Conservation (phyloP, 2,113 vertebrate genomes). For the Orthonyx spaldingii region DNA sequence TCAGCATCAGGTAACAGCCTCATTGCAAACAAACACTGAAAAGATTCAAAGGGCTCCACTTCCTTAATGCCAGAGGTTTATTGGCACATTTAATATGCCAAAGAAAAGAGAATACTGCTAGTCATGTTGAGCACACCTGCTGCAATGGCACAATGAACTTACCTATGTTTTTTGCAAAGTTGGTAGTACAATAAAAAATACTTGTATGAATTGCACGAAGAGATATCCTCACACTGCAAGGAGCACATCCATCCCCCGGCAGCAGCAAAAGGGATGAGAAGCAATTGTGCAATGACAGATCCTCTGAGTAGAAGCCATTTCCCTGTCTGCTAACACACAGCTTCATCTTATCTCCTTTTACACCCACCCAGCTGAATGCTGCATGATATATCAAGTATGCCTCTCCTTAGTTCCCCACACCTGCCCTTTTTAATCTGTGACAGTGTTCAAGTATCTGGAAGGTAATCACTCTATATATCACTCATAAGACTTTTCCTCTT, state of each 20-base stretch:
- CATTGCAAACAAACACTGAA: neutral
- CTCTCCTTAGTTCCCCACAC: neutral
- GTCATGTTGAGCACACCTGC: neutral
- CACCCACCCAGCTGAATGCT: neutral
- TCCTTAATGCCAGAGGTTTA: neutral
- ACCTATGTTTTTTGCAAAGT: neutral
- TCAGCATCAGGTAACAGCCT: neutral
- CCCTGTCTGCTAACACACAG: neutral
- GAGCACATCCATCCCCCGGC: rapidly evolving
- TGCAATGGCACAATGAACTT: neutral
- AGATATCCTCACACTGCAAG: neutral
- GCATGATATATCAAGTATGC: neutral
- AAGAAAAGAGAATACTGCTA: neutral
- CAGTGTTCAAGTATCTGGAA: neutral
- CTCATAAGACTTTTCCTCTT: neutral
- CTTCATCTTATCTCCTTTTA: neutral
- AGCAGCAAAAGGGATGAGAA: neutral
- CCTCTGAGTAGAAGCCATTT: neutral
- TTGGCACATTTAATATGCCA: neutral
- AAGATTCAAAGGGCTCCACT: neutral
- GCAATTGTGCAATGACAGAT: neutral
- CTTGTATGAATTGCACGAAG: neutral
- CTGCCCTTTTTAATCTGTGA: neutral
- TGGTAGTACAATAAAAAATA: neutral
- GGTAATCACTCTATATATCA: neutral